Percentiles rank a stretch among this genome's conserved stretches.
Conservation (phyloP, 2,888 invertebrate species). For the Strigamia maritima region DNA sequence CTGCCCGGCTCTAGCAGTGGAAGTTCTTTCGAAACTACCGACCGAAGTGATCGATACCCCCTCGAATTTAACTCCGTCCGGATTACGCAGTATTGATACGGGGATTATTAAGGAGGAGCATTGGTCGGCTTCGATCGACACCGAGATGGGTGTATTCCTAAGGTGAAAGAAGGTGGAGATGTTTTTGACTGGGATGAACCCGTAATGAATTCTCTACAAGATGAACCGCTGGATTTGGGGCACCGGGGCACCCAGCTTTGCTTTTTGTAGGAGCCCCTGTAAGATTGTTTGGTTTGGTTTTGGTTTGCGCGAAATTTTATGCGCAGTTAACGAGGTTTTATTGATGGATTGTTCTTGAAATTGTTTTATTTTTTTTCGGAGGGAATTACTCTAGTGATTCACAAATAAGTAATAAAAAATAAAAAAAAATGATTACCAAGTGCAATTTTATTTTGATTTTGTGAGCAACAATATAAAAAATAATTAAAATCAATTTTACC, state of each 20-base stretch:
- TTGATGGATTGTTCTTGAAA: not conserved
- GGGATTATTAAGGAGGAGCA: constrained; percentile 39
- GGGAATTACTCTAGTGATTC: too few relatives aligned
- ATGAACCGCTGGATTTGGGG: constrained; percentile 68
- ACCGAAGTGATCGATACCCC: constrained; percentile 54
- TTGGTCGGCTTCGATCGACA: not conserved
- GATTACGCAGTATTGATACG: constrained; percentile 43
- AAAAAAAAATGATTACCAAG: too few relatives aligned
- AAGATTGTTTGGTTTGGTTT: constrained; percentile 55
- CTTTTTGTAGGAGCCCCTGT: too few relatives aligned
- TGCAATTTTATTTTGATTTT: too few relatives aligned
- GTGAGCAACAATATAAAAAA: too few relatives aligned
- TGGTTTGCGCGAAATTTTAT: not conserved
- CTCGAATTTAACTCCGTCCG: not conserved
- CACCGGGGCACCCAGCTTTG: constrained; percentile 74
- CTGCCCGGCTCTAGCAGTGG: constrained; percentile 93
- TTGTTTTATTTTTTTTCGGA: not conserved
- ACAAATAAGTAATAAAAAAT: too few relatives aligned
- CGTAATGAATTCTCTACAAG: constrained; percentile 50
- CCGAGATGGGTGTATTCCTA: not conserved
- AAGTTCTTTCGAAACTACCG: constrained; percentile 92
- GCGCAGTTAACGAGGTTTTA: not conserved
- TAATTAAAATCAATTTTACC: too few relatives aligned
- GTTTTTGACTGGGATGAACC: constrained; percentile 66
- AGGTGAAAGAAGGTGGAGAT: not conserved